Base-by-base conservation (phyloP, 2,797 vertebrate species). In the Columba guinea region DNA sequence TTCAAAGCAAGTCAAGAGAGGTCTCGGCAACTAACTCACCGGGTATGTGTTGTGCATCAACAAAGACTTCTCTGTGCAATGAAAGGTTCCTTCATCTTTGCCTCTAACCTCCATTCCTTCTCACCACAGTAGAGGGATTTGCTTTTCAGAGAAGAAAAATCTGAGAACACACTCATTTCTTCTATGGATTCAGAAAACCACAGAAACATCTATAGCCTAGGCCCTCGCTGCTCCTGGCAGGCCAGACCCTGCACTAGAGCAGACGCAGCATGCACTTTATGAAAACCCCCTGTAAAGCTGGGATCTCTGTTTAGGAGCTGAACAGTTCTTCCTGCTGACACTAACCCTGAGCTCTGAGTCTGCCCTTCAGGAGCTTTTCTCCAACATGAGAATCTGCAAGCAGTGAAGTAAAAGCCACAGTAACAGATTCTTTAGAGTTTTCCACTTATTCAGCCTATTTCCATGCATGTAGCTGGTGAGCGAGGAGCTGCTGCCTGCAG, bases 31-130 rank as follows among this genome's bases (percentile, higher is more conserved):
- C 86, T 84, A 96, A 91, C 78, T 95, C 96, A 80, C 87, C 85
- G 58, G 82, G 65, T 86, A 76, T 27, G 51, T 70, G 92, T 86
- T 96, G 82, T 84, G 55, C 85, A 76, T 87, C 91, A 96, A 95
- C 96, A 96, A 96, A 97, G 93, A 64, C 71, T 89, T 64, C 96
- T 94, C 93, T 96, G 96, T 96, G 77, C 74, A 93, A 96, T 94
- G 96, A 96, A 96, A 96, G 93, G 56, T 84, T 92, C 94, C 85
- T 95, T 96, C 95, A 94, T 95, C 85, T 96, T 92, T 87, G 77
- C 88, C 46, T 91, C 83, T 94, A 94, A 96, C 95, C 94, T 93
- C 86, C 90, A 92, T 94, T 96, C 96, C 93, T 95, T 87, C 83
- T 94, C 49, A 77, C 96, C 96, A 93, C 94, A 94, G 93, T 81